Conservation (phyloP, 1,140 invertebrate species). For the Brachionus koreanus region DNA sequence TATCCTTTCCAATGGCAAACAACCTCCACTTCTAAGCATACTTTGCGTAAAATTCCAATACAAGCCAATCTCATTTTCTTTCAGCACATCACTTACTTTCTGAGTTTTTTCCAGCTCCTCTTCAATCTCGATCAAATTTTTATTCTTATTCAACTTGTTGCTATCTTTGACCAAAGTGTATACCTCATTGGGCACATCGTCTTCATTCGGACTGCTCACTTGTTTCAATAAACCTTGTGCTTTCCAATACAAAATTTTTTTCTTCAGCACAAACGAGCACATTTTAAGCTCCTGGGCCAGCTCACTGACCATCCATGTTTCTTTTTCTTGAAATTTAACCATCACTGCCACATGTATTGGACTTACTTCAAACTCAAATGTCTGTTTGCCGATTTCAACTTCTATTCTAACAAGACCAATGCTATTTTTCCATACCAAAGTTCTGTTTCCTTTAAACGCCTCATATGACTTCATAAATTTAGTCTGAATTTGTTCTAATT, state of each 20-base stretch:
- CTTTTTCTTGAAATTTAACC: slow-evolving; percentile 85
- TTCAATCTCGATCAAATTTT: slow-evolving; percentile 20
- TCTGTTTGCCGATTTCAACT: slow-evolving; percentile 75
- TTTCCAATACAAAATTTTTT: slow-evolving; percentile 86
- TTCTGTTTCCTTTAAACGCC: slow-evolving; percentile 85
- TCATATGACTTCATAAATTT: slow-evolving; percentile 87
- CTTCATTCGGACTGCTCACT: slow-evolving; percentile 48
- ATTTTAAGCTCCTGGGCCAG: slow-evolving; percentile 76
- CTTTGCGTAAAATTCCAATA: slow-evolving; percentile 43
- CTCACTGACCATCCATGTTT: slow-evolving; percentile 77
- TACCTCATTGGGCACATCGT: slow-evolving; percentile 5
- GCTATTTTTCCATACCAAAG: slow-evolving; percentile 84
- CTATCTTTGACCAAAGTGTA: slow-evolving; percentile 41
- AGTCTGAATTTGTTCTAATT: slow-evolving; percentile 75
- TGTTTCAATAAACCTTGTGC: slow-evolving; percentile 71
- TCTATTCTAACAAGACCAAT: slow-evolving; percentile 75
- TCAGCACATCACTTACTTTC: neutral
- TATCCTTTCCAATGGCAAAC: slow-evolving; percentile 28
- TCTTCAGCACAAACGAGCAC: slow-evolving; percentile 72
- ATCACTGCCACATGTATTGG: slow-evolving; percentile 90
- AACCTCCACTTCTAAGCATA: slow-evolving; percentile 28
- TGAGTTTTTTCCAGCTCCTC: neutral
- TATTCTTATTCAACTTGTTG: neutral
- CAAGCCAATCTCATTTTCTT: slow-evolving; percentile 20
- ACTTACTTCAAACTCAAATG: slow-evolving; percentile 76